Evolutionary conservation across 2,888 invertebrate species (phyloP), one percentile per base, ranked within the genome.

Genomic region (Epicampocera succincta): DNA sequence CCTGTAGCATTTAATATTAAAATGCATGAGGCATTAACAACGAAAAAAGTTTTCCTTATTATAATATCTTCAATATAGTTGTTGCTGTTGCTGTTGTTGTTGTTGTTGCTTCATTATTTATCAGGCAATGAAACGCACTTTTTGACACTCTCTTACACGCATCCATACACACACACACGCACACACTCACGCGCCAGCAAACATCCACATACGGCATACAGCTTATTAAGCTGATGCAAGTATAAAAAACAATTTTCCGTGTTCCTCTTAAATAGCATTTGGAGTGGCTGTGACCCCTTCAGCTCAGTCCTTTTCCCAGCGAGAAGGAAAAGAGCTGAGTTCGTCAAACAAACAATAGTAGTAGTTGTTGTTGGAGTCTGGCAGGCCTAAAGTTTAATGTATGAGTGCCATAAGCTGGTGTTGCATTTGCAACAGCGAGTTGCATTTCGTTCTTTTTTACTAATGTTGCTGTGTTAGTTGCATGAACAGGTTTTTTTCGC

Each of bases 81-180:
- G 48, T 68, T 61, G 69, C 33, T 40, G 42, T 58, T 25, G 15
- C 54, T 73, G 42, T 60, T 50, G 38, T 42, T 52, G 21, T 63
- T 33, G 33, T 33, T 33, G 33, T 60, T 78, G 46, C 44, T 21
- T 21, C 48, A 69, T 66, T 74, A 78, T 82, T 82, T 82, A 65
- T 73, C 81, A 77, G 71, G 73, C 81, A 77, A 81, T 81, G 77
- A 77, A 60, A 82, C 81, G 81, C 81, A 82, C 81, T 82, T 82
- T 82, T 82, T 82, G 77, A 81, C 77, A 81, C 73, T 77, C 81
- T 69, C 42, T 52, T 50, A 58, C 38, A 63, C 60, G 52, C 2
- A 56, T 11, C 56, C 6, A 61, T 48, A 40, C 25, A 42, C 19
- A 25, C n/a, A 19, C 29, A 21, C 33, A 71, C 29, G 6, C 42